Evolutionary conservation across 2,797 vertebrate species (phyloP), one percentile per base, ranked within the genome.

Genomic region (Semaprochilodus insignis): DNA sequence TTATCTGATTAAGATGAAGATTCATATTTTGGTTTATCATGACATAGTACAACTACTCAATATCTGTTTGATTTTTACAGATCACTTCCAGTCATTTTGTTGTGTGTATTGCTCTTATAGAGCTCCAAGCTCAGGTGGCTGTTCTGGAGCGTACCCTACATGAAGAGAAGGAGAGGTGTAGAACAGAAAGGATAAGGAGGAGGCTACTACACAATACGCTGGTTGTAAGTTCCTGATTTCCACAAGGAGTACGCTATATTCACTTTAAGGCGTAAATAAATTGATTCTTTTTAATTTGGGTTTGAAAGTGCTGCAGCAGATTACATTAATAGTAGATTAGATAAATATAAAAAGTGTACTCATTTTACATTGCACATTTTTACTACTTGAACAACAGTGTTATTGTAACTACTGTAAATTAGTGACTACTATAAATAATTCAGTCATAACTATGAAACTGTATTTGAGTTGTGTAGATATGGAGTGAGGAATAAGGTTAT

Each of bases 151-250:
- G 60, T 60, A 88, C 88, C 74, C 82, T 95, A 51, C 87, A 88
- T 78, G 91, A 95, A 16, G 70, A 93, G 74, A 90, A 84, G 19
- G 88, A 91, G 14, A 88, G 57, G 25, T 93, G 91, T 0, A 89
- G 86, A 73, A 88, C 82, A 78, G 94, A 95, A 81, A 91, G 89
- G 74, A 85, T 89, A 66, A 91, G 86, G 81, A 93, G 94, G 78
- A 93, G 84, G 80, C 48, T 85, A 74, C 90, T 95, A 2, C 93
- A 94, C 87, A 94, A 94, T 76, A 90, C 74, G 36, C 85, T 96
- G 81, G 79, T 95, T 88, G 94, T 94, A 87, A 91, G 93, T 86
- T 27, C 62, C 40, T 59, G 2, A 51, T 36, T 71, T 27, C 67
- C 40, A 54, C 3, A 13, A 44, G 34, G 36, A 13, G 31, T 31